Evolutionary conservation across 2,113 vertebrate species (phyloP), one percentile per base, ranked within the genome.

Genomic region (Rhynchomys soricoides): DNA sequence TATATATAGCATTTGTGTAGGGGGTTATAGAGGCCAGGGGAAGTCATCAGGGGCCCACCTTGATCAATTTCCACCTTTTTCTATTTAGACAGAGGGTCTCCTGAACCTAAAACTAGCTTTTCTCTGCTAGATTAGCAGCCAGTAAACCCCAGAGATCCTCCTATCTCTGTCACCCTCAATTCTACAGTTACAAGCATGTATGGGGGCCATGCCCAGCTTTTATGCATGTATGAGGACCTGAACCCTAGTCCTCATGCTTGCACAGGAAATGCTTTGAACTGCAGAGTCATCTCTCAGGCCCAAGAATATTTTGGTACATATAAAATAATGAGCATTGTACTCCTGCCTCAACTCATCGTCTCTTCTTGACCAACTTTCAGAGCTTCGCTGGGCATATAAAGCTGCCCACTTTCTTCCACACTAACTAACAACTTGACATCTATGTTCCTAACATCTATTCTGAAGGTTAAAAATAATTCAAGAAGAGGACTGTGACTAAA

Each of bases 391-490:
- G 52, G 43, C 26, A 45, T 75, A n/a, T 57, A 74, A n/a, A 15
- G 64, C 57, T 92, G 21, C 5, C 29, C 17, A 86, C 55, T 62
- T 92, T 93, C 62, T 79, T 78, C 70, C 62, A 77, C 19, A 26
- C 43, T 22, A 93, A 43, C 29, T 52, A 83, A 45, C 82, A 74
- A 91, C 37, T 74, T 45, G 52, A 78, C 0, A 4, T 43, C 59
- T 68, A 48, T 71, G 68, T 26, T 94, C 40, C 59, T 89, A 34
- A 71, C 50, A 91, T 59, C 17, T 68, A 74, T 88, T 92, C 31
- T 77, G n/a, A 90, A 95, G 71, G 92, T 94, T 93, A 91, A 95
- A 92, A 95, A 93, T 86, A 93, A 48, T 94, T 74, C 34, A 68
- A 92, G 34, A 66, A 19, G 48, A 45, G 31, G 43, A 82, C 66